A percentile compares a stretch with the other conserved stretches of the same genome.
Evolutionary conservation across 2,113 vertebrate genomes (phyloP).

Genomic region (Coracopsis vasa): DNA sequence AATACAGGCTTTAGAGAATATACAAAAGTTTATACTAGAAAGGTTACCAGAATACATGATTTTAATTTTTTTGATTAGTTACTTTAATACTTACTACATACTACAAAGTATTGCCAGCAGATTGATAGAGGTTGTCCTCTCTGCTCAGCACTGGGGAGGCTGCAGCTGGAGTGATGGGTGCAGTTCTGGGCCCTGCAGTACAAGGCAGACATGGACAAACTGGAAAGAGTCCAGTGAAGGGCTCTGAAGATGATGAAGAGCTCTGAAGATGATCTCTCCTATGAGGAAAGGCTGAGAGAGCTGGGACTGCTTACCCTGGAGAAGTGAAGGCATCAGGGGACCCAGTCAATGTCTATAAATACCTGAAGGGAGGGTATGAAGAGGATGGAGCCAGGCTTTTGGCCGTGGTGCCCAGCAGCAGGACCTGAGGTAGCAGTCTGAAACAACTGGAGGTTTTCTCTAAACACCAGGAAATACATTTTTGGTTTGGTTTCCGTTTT

Average conservation of each 20-base stretch:
- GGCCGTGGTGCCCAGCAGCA: neutral
- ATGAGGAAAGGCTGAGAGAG: neutral
- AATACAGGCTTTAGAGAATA: neutral
- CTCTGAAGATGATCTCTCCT: neutral
- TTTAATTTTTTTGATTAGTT: neutral
- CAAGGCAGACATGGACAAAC: neutral
- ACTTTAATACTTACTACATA: neutral
- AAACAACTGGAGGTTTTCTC: neutral
- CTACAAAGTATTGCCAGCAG: neutral
- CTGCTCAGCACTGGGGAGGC: neutral
- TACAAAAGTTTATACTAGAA: neutral
- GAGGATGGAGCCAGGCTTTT: neutral
- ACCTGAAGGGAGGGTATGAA: neutral
- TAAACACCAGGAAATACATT: neutral
- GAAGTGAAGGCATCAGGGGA: neutral
- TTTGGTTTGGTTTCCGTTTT: neutral
- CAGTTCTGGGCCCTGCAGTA: neutral
- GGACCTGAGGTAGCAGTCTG: fast-evolving
- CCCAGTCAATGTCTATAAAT: neutral
- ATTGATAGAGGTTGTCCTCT: neutral
- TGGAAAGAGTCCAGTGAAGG: neutral
- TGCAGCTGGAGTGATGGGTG: neutral
- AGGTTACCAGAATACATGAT: neutral
- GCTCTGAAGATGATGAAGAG: neutral
- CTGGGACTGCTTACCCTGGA: neutral